These are phyloP conservation scores for Stenopsyche tienmushanensis DNA, from an alignment of 1,140 invertebrate species.

Conservation along the genomic window DNA sequence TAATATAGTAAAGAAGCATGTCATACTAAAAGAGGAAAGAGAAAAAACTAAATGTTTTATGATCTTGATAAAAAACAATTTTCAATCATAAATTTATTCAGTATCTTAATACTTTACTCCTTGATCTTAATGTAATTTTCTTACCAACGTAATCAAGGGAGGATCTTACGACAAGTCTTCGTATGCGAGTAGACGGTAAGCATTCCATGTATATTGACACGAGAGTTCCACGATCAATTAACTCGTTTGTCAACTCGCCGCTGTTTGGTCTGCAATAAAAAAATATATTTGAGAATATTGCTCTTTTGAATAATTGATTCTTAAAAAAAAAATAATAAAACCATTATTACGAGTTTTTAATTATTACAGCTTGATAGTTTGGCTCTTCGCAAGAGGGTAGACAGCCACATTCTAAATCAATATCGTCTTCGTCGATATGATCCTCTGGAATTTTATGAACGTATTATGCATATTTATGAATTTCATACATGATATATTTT, in stretches of 20 bases:
- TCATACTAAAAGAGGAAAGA: no score
- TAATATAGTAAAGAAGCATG: not conserved
- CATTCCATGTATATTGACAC: slow-evolving; percentile 49
- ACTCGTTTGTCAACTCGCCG: slow-evolving; percentile 28
- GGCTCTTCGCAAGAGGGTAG: slow-evolving; percentile 50
- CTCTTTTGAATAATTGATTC: no score
- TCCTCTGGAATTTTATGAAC: slow-evolving; percentile 19
- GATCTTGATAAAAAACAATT: no score
- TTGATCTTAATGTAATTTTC: no score
- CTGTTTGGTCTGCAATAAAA: slow-evolving; percentile 30
- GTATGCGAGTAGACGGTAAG: slow-evolving; percentile 48
- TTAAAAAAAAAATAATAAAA: slow-evolving; percentile 9
- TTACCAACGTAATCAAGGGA: slow-evolving; percentile 54
- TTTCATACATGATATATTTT: no score
- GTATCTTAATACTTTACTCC: no score
- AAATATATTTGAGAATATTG: no score
- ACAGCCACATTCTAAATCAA: slow-evolving; percentile 46
- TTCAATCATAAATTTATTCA: no score
- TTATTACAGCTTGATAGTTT: slow-evolving; percentile 47
- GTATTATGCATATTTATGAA: not conserved
- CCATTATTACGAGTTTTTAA: slow-evolving; percentile 44
- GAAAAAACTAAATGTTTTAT: no score
- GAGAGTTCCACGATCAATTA: slow-evolving; percentile 34
- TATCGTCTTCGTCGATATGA: slow-evolving; percentile 25
- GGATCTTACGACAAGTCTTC: slow-evolving; percentile 51